phyloP scores from a whole-genome alignment of 2,113 vertebrate genomes.

The Brachyhypopomus gauderio region DNA sequence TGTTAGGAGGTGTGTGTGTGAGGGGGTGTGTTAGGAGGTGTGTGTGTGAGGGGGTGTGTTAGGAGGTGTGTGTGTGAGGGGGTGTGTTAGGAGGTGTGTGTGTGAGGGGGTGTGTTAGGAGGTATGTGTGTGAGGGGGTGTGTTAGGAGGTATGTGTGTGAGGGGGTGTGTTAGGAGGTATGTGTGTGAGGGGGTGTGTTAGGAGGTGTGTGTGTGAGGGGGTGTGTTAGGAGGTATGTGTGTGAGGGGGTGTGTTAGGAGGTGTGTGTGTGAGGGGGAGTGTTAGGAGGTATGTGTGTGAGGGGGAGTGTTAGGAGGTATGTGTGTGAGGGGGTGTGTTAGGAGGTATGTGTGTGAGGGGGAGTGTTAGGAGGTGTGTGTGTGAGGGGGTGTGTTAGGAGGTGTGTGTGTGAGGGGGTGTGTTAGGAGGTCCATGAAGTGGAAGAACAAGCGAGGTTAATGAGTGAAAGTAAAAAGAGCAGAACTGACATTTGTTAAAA shows the following conservation, averaged over 20 bases:
- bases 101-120: slow-evolving; percentile 59
- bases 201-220: slow-evolving; percentile 56
- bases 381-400: slow-evolving; percentile 59
- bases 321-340: slow-evolving; percentile 59
- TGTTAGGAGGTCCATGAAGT: slow-evolving; percentile 73
- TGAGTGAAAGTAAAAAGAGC: slow-evolving; percentile 75
- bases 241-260: slow-evolving; percentile 58
- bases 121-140: slow-evolving; percentile 57
- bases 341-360: slow-evolving; percentile 57
- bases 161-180: slow-evolving; percentile 60
- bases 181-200: slow-evolving; percentile 57
- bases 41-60: slow-evolving; percentile 59
- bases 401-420: slow-evolving; percentile 58
- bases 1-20: no score
- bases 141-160: slow-evolving; percentile 58
- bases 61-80: slow-evolving; percentile 57
- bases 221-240: slow-evolving; percentile 60
- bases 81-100: no score
- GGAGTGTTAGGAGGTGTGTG: no score
- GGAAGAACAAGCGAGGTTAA: slow-evolving; percentile 80
- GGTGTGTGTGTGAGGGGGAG: slow-evolving; percentile 57
- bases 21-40: no score
- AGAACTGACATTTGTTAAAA: slow-evolving; percentile 69
- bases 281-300: slow-evolving; percentile 55
- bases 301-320: no score